Conservation (phyloP, 1,140 invertebrate species). For the Leptestheria dahalacensis region DNA sequence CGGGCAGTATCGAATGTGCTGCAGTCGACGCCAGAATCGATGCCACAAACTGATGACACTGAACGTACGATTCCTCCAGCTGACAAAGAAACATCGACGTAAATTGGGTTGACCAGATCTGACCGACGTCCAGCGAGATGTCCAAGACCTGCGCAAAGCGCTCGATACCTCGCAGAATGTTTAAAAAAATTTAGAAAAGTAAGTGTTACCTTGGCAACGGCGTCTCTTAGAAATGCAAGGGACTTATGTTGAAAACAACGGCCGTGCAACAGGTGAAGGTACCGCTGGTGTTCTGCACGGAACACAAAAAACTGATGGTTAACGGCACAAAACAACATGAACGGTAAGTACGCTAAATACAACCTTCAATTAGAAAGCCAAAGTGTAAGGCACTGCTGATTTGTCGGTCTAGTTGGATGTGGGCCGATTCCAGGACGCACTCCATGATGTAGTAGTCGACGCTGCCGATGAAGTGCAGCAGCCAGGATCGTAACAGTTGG, state of each 20-base stretch:
- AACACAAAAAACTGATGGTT: background rate
- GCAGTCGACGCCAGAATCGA: background rate
- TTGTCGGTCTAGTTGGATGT: slow-evolving; percentile 31
- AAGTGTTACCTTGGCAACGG: slow-evolving; percentile 6
- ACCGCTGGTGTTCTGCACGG: slow-evolving; percentile 1
- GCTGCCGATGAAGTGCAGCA: slow-evolving; percentile 42
- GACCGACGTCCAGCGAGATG: slow-evolving; percentile 3
- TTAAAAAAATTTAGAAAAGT: too few relatives aligned
- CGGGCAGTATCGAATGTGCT: slow-evolving; percentile 5
- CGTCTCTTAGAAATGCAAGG: background rate
- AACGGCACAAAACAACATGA: background rate
- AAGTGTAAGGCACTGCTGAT: slow-evolving; percentile 33
- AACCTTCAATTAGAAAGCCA: slow-evolving; percentile 19
- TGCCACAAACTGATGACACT: slow-evolving; percentile 11
- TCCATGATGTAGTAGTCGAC: slow-evolving; percentile 47
- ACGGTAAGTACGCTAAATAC: too few relatives aligned
- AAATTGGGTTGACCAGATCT: background rate
- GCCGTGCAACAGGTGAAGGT: background rate
- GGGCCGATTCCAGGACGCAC: slow-evolving; percentile 39
- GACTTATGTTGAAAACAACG: slow-evolving; percentile 3
- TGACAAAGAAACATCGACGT: background rate
- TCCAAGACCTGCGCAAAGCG: background rate
- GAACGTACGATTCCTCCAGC: slow-evolving; percentile 8
- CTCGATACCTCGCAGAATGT: background rate
- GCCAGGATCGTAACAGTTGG: slow-evolving; percentile 40